Percentiles rank a stretch among this genome's conserved stretches.
Evolutionary conservation across 2,113 vertebrate genomes (phyloP).

Genomic region (Galemys pyrenaicus): DNA sequence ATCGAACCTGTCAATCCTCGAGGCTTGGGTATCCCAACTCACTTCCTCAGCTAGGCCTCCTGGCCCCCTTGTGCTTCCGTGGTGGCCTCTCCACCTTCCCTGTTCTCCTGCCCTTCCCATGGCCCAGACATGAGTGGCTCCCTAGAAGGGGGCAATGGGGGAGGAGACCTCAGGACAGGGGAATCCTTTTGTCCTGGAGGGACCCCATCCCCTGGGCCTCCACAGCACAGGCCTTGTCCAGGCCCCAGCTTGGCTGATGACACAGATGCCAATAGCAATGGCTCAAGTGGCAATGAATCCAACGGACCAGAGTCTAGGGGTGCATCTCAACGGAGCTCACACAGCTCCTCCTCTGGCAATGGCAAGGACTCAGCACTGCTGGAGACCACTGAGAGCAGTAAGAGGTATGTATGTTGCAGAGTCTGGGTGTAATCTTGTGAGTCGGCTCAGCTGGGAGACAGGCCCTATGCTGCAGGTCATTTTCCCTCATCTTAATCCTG

Average conservation of each 20-base stretch:
- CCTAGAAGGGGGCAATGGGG: constrained; percentile 71
- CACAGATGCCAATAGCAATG: constrained; percentile 87
- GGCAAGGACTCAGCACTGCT: constrained; percentile 92
- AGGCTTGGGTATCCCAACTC: not conserved
- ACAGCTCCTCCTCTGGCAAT: constrained; percentile 89
- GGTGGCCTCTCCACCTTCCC: constrained; percentile 52
- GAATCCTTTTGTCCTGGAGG: constrained; percentile 71
- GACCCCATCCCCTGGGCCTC: constrained; percentile 69
- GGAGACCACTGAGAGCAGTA: constrained; percentile 92
- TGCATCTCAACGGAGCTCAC: constrained; percentile 86
- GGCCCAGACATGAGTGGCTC: constrained; percentile 74
- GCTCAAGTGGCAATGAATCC: constrained; percentile 93
- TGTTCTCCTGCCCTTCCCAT: constrained; percentile 40
- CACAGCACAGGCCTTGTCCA: constrained; percentile 73
- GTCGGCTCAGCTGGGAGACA: not conserved
- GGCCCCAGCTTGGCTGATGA: constrained; percentile 85
- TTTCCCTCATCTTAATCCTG: not conserved
- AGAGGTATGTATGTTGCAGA: constrained; percentile 83
- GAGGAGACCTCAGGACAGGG: constrained; percentile 71
- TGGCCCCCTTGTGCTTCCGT: not conserved
- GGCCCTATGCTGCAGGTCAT: not conserved
- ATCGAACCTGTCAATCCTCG: not conserved
- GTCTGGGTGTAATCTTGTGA: not conserved
- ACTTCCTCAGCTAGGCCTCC: constrained; percentile 8
- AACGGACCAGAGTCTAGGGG: constrained; percentile 88